Conservation (phyloP, 2,888 invertebrate genomes). For the Caenorhabditis sp. region DNA sequence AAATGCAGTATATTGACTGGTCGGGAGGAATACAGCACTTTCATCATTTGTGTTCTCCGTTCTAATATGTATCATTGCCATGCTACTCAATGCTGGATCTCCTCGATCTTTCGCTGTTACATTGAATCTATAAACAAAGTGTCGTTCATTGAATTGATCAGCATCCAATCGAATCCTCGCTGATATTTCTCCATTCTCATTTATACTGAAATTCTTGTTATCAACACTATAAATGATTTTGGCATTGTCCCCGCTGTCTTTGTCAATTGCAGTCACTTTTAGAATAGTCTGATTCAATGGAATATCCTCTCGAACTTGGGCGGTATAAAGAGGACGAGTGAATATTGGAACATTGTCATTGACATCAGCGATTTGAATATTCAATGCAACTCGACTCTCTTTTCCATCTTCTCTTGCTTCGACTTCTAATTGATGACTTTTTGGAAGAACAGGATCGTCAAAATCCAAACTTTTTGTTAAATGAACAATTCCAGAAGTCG, state of each 20-base stretch:
- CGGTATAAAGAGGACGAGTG: constrained; percentile 88
- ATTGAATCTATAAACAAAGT: constrained; percentile 72
- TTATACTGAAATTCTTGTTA: constrained; percentile 93
- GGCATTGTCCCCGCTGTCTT: constrained; percentile 92
- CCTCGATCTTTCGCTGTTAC: constrained; percentile 73
- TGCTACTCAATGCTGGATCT: constrained; percentile 62
- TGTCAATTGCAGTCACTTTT: constrained; percentile 74
- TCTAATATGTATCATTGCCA: constrained; percentile 72
- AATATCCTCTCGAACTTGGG: constrained; percentile 93
- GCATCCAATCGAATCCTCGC: constrained; percentile 86
- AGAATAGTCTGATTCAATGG: constrained; percentile 89
- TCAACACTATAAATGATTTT: constrained; percentile 90
- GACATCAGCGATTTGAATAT: constrained; percentile 54
- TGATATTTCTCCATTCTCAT: constrained; percentile 91
- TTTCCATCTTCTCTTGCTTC: constrained; percentile 20
- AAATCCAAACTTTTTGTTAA: constrained; percentile 94
- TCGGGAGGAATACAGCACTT: constrained; percentile 67
- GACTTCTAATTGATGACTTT: constrained; percentile 80
- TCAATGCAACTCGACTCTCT: constrained; percentile 50
- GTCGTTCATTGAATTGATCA: constrained; percentile 80
- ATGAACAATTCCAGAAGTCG: constrained; percentile 91
- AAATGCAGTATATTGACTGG: constrained; percentile 63
- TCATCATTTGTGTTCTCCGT: constrained; percentile 74
- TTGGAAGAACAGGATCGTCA: constrained; percentile 91
- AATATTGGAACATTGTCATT: constrained; percentile 71